Evolutionary conservation across 2,888 invertebrate genomes (phyloP).

Genomic region (Xestia xanthographa): DNA sequence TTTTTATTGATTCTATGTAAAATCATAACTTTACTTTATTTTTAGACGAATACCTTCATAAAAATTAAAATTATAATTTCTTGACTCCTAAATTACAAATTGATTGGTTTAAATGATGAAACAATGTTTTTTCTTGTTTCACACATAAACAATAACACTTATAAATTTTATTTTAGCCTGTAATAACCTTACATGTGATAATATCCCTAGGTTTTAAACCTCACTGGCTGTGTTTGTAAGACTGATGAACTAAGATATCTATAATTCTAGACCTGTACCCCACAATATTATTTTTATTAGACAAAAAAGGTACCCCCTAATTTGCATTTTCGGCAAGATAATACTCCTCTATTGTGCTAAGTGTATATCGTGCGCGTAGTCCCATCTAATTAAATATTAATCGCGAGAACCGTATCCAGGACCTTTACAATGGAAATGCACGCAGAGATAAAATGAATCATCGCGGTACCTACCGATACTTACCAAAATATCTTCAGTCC

Average conservation of each 20-base stretch:
- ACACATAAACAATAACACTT: slow-evolving; percentile 46
- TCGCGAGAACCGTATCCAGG: slow-evolving; percentile 42
- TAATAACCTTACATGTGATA: background rate
- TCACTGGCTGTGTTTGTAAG: background rate
- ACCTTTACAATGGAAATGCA: slow-evolving; percentile 65
- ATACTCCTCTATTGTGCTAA: background rate
- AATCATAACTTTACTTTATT: slow-evolving; percentile 5
- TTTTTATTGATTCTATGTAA: slow-evolving; percentile 46
- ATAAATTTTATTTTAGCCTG: slow-evolving; percentile 17
- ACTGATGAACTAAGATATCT: background rate
- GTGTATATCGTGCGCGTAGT: slow-evolving; percentile 4
- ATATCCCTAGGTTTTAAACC: background rate
- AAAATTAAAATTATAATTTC: background rate
- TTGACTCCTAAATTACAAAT: background rate
- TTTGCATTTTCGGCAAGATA: slow-evolving; percentile 31
- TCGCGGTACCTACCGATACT: slow-evolving; percentile 81
- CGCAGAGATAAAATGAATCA: slow-evolving; percentile 82
- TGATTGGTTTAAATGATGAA: background rate
- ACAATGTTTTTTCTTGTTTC: slow-evolving; percentile 25
- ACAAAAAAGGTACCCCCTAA: slow-evolving; percentile 13
- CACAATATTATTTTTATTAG: slow-evolving; percentile 7
- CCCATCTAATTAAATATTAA: slow-evolving; percentile 40
- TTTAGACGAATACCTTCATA: background rate
- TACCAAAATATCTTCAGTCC: slow-evolving; percentile 83
- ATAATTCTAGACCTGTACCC: slow-evolving; percentile 22